These are phyloP conservation scores for Chloropsis hardwickii DNA, from an alignment of 2,113 vertebrate genomes.

Conservation along the genomic window DNA sequence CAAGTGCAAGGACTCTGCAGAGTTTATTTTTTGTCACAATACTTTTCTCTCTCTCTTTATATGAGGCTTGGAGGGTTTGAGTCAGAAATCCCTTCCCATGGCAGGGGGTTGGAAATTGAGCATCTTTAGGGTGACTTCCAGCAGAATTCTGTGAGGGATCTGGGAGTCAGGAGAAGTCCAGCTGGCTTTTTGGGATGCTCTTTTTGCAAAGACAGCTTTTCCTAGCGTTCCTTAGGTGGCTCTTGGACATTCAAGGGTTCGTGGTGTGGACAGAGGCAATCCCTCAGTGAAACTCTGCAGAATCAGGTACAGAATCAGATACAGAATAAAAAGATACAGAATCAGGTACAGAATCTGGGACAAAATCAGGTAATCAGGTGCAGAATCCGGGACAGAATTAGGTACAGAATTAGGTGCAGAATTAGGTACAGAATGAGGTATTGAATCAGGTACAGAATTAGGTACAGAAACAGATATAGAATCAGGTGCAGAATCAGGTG, in stretches of 20 bases:
- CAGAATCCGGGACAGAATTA: background rate
- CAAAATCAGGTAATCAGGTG: too few species aligned
- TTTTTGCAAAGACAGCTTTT: background rate
- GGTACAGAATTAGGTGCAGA: too few species aligned
- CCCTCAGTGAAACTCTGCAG: background rate
- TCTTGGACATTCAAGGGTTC: background rate
- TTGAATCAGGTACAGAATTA: background rate
- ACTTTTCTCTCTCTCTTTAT: background rate
- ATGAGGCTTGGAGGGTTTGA: background rate
- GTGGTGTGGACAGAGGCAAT: background rate
- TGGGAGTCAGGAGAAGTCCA: background rate
- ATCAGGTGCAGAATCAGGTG: background rate
- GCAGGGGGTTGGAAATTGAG: background rate
- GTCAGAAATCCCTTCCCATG: background rate
- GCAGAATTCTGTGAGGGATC: background rate
- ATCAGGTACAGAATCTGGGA: background rate
- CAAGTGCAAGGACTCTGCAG: background rate
- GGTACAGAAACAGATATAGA: background rate
- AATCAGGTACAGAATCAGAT: background rate
- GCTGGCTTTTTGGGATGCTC: background rate
- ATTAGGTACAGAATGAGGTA: background rate
- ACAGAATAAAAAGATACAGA: background rate
- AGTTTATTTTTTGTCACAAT: background rate
- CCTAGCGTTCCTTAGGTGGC: background rate
- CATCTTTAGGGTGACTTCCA: background rate